A percentile compares a stretch with the other conserved stretches of the same genome.
phyloP scores from a whole-genome alignment of 1,140 invertebrate genomes.

The Ganaspis sp. region DNA sequence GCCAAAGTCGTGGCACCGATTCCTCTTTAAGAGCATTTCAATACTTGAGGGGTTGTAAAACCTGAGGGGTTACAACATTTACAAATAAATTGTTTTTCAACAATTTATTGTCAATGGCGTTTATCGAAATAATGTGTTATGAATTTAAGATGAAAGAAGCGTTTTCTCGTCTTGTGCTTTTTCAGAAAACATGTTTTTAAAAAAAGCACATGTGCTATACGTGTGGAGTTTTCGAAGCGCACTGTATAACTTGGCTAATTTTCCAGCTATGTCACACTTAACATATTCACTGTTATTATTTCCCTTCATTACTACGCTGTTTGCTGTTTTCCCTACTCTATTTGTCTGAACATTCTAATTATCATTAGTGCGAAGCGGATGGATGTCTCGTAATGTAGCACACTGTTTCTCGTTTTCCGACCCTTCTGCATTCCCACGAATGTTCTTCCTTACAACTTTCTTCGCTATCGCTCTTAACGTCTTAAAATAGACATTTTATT shows the following conservation, averaged over 20 bases:
- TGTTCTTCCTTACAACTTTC: slow-evolving; percentile 3
- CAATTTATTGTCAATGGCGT: background rate
- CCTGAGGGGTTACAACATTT: background rate
- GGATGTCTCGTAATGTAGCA: slow-evolving; percentile 69
- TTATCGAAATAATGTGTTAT: background rate
- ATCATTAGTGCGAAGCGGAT: slow-evolving; percentile 68
- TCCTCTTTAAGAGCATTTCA: background rate
- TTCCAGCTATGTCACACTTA: background rate
- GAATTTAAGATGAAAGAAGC: background rate
- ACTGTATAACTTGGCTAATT: background rate
- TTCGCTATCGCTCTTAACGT: slow-evolving; percentile 3
- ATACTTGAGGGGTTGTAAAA: background rate
- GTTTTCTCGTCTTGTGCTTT: background rate
- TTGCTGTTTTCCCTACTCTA: slow-evolving; percentile 54
- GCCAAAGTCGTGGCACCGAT: slow-evolving; percentile 7
- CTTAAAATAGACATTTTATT: slow-evolving; percentile 2
- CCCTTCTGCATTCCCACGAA: slow-evolving; percentile 52
- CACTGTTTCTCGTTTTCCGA: slow-evolving; percentile 61
- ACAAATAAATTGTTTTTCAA: background rate
- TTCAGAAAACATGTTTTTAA: no score
- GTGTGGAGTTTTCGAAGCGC: background rate
- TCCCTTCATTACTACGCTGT: slow-evolving; percentile 30
- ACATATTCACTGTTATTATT: slow-evolving; percentile 19
- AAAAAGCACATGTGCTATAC: no score
- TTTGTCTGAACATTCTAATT: slow-evolving; percentile 70